Evolutionary conservation across 2,888 invertebrate genomes (phyloP), one percentile per base, ranked within the genome.

Genomic region (Ypsolopha scabrella): DNA sequence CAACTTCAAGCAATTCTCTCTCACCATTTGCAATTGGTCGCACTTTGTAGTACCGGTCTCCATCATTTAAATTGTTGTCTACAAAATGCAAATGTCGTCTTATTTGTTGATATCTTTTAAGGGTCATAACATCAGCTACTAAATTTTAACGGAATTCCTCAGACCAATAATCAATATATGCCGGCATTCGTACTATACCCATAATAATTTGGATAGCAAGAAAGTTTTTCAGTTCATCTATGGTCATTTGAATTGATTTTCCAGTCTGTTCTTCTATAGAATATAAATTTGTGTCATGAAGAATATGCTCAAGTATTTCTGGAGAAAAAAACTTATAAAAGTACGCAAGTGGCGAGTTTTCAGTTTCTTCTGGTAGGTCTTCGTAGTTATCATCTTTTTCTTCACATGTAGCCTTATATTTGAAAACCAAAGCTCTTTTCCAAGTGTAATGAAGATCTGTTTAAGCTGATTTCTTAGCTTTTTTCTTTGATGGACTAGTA

Each of bases 111-210:
- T 54, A 58, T 38, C 53, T 37, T 53, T 56, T 55, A 14, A 56
- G 45, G 38, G 55, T 41, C 54, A 57, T 57, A 41, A 54, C 43
- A 53, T 54, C 52, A 44, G 53, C 55, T 34, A 55, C 48, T 43
- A 51, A 49, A 47, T 41, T 37, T 51, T 53, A 54, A 35, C 55
- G 48, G 51, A 53, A 53, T 11, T 49, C 46, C 39, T 39, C 48
- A 36, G 43, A 50, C 56, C 56, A 56, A 45, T 56, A 58, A 54
- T 56, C 56, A 49, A 51, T 48, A 48, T 55, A 54, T 38, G 56
- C 54, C 35, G 55, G 53, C 54, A 56, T 51, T 44, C 49, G 47
- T 41, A 56, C 56, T 43, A 56, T 52, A 46, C 56, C 55, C 53
- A 58, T 56, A 24, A 56, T 43, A 35, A 56, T 52, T 14, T 58